Conservation (phyloP, 1,140 invertebrate species). For the Macrobrachium nipponense region DNA sequence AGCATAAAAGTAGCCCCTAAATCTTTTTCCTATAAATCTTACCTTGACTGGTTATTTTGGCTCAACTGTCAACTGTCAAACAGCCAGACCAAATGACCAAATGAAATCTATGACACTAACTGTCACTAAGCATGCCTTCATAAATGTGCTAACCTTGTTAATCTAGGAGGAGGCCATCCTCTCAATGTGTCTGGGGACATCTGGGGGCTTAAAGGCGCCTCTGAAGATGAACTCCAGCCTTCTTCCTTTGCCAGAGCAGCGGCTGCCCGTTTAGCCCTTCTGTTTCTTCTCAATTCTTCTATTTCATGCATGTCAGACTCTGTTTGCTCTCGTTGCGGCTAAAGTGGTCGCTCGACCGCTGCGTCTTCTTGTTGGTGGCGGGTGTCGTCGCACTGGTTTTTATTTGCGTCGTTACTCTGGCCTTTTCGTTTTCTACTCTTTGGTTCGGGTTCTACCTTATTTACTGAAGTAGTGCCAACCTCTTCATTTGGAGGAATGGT, state of each 20-base stretch:
- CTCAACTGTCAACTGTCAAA: not conserved
- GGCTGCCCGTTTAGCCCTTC: slow-evolving; percentile 57
- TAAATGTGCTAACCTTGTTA: slow-evolving; percentile 54
- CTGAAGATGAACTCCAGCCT: slow-evolving; percentile 61
- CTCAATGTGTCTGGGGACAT: slow-evolving; percentile 63
- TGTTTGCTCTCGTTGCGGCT: slow-evolving; percentile 60
- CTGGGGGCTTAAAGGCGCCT: slow-evolving; percentile 61
- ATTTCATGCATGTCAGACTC: slow-evolving; percentile 61
- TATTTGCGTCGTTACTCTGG: not conserved
- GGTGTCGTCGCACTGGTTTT: not conserved
- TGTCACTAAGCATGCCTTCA: no score
- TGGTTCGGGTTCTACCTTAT: slow-evolving; percentile 1
- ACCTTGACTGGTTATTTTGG: no score
- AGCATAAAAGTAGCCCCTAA: no score
- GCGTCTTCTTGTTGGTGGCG: slow-evolving; percentile 38
- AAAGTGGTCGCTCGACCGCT: slow-evolving; percentile 61
- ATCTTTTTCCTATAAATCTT: no score
- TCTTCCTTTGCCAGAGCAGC: slow-evolving; percentile 61
- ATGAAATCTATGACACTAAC: not conserved
- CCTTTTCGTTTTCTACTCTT: slow-evolving; percentile 13
- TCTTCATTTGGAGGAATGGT: slow-evolving; percentile 28
- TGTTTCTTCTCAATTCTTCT: slow-evolving; percentile 58
- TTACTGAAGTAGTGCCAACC: not conserved
- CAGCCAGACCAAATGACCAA: not conserved
- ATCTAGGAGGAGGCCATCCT: slow-evolving; percentile 63